These are phyloP conservation scores for Riptortus pedestris DNA, from an alignment of 1,140 invertebrate genomes.

Conservation along the genomic window DNA sequence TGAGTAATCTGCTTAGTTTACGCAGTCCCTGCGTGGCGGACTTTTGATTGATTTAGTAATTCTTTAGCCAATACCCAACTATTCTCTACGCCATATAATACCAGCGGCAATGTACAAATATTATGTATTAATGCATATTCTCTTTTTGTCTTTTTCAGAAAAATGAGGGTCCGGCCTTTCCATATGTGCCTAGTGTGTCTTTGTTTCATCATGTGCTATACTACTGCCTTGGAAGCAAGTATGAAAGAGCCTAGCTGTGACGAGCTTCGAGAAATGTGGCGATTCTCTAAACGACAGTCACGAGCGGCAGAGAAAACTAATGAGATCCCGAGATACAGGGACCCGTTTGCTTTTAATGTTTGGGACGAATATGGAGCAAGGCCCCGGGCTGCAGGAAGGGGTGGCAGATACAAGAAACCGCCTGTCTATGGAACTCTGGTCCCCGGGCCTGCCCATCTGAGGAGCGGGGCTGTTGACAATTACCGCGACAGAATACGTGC, in stretches of 20 bases:
- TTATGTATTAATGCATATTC: neutral
- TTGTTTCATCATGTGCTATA: slow-evolving; percentile 23
- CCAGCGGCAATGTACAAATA: no score
- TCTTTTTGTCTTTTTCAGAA: slow-evolving; percentile 23
- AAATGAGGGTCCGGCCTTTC: slow-evolving; percentile 23
- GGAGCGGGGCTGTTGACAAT: slow-evolving; percentile 33
- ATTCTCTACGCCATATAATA: no score
- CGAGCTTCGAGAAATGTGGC: slow-evolving; percentile 80
- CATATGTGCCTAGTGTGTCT: slow-evolving; percentile 27
- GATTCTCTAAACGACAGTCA: slow-evolving; percentile 78
- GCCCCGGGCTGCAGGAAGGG: slow-evolving; percentile 27
- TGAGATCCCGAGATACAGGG: slow-evolving; percentile 65
- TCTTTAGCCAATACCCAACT: no score
- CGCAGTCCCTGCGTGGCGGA: no score
- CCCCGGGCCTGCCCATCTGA: slow-evolving; percentile 35
- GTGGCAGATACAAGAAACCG: slow-evolving; percentile 32
- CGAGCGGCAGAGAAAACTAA: slow-evolving; percentile 73
- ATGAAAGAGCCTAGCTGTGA: slow-evolving; percentile 70
- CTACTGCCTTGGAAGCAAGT: slow-evolving; percentile 21
- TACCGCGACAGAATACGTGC: slow-evolving; percentile 34
- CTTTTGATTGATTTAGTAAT: no score
- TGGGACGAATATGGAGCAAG: slow-evolving; percentile 47
- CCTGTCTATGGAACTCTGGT: slow-evolving; percentile 51
- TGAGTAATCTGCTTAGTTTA: no score
- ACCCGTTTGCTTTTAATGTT: slow-evolving; percentile 68